Evolutionary conservation across 1,140 invertebrate species (phyloP), one percentile per base, ranked within the genome.

Genomic region (Trichomalopsis sarcophagae): DNA sequence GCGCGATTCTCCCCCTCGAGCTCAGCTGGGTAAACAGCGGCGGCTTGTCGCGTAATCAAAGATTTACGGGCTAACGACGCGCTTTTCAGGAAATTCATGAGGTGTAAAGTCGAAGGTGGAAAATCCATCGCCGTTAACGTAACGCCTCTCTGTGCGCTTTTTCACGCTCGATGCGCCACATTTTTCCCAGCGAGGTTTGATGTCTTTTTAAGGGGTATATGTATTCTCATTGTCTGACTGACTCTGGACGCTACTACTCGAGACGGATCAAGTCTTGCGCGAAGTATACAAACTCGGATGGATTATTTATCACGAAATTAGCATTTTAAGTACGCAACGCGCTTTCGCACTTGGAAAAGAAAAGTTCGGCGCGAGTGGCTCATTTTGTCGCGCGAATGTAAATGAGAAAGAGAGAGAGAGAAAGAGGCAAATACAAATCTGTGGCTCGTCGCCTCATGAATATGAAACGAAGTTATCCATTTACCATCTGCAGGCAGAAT

Each of bases 81-180:
- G 88, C 89, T 88, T 89, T 91, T 89, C 87, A 84, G 55, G 14
- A 80, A 87, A 90, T 89, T 89, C 86, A 88, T 88, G 88, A 85
- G 76, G 80, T 89, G 89, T 88, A 88, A 89, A 89, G 87, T 87
- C 83, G 85, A 88, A 89, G 81, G 47, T 78, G 50, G 30, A 62
- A 78, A 55, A 78, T 50, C 75, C 44, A 77, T 77, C 23, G 75
- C 27, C 68, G 17, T 62, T 62, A 62, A 76, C 36, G 13, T 21
- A 21, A 75, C 74, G 36, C 40, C 71, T 73, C 71, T 30, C 27
- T 66, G 4, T 66, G 14, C 11, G 5, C 33, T 27, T 69, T 69
- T 69, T 69, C 27, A 69, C n/a, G 68, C 6, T 69, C 0, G 68
- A n/a, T 7, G 17, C 62, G n/a, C 13, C n/a, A n/a, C 23, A 21